Conservation (phyloP, 2,888 invertebrate genomes). For the Erannis defoliaria region DNA sequence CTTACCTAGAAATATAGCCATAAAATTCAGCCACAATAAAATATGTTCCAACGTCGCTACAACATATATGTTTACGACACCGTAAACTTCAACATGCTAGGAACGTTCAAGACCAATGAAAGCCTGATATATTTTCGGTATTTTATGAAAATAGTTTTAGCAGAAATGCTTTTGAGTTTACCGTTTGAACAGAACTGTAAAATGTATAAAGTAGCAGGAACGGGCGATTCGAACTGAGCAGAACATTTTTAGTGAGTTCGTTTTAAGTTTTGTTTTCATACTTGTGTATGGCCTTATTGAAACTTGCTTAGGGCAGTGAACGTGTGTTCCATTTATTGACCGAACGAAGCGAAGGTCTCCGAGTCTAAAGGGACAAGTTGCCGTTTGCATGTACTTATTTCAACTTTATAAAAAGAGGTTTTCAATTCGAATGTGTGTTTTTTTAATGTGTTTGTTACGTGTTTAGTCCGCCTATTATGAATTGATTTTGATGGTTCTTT, state of each 20-base stretch:
- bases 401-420: too few relatives aligned
- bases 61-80: slow-evolving; percentile 45
- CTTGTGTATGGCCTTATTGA: not conserved
- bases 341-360: too few relatives aligned
- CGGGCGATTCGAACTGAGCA: not conserved
- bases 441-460: too few relatives aligned
- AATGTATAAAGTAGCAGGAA: slow-evolving; percentile 4
- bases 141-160: slow-evolving; percentile 22
- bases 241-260: not conserved
- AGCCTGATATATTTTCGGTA: slow-evolving; percentile 31
- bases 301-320: too few relatives aligned
- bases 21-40: slow-evolving; percentile 41
- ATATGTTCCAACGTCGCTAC: slow-evolving; percentile 33
- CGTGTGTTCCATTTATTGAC: too few relatives aligned
- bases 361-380: too few relatives aligned
- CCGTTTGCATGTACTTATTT: too few relatives aligned
- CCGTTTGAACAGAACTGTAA: slow-evolving; percentile 3
- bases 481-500: too few relatives aligned
- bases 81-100: slow-evolving; percentile 43
- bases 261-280: not conserved
- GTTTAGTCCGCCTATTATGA: too few relatives aligned
- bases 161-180: slow-evolving; percentile 7
- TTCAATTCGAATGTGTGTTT: too few relatives aligned
- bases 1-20: slow-evolving; percentile 32
- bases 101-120: slow-evolving; percentile 39